These are phyloP conservation scores for Diplosoma virens DNA, from an alignment of 23 tunicate genomes.

Conservation along the genomic window DNA sequence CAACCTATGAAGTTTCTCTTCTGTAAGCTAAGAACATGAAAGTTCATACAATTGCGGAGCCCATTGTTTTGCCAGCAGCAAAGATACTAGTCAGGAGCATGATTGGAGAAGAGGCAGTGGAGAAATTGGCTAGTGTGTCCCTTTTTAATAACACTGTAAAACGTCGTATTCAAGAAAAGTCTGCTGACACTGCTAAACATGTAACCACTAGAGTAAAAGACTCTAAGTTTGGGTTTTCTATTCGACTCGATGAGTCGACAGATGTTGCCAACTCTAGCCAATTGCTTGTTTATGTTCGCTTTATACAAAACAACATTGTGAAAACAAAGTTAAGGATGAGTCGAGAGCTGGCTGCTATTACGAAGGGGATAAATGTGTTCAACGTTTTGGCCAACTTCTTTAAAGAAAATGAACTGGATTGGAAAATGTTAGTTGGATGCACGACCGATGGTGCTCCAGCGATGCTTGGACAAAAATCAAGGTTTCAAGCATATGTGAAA, in stretches of 20 bases:
- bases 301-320: no score
- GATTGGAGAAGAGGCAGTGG: conserved; percentile 23
- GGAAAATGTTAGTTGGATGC: not conserved
- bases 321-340: not conserved
- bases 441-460: conserved; percentile 9
- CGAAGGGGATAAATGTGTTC: not conserved
- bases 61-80: conserved; percentile 20
- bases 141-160: not conserved
- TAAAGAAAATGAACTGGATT: not conserved
- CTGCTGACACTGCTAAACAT: no score
- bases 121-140: no score
- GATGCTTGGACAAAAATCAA: conserved; percentile 7
- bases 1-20: conserved; percentile 42
- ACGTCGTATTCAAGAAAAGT: no score
- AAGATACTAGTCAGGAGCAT: conserved; percentile 10
- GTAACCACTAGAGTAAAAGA: not conserved
- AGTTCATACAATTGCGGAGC: conserved; percentile 41
- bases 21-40: conserved; percentile 37
- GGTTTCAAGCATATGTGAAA: not conserved
- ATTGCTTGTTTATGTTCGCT: no score
- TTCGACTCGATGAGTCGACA: not conserved
- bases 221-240: not conserved
- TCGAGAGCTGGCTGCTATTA: not conserved
- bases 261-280: no score
- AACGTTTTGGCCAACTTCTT: not conserved